Evolutionary conservation across 2,797 vertebrate genomes (phyloP).

Genomic region (Phoeniculus purpureus): DNA sequence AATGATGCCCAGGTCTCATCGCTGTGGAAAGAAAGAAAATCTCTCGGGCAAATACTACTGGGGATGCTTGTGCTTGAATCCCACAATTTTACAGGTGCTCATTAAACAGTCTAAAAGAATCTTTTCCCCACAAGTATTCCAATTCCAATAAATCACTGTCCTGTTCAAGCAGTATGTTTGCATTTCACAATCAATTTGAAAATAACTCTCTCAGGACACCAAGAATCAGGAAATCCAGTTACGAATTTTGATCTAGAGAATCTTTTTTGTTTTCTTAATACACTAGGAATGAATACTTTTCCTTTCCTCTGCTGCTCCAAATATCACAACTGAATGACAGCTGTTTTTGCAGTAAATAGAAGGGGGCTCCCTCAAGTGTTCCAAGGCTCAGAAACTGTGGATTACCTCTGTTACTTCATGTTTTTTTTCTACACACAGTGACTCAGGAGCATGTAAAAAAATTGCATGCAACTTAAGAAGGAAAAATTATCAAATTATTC

Average conservation of each 20-base stretch:
- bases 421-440: not conserved
- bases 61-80: not conserved
- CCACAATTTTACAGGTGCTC: constrained; percentile 15
- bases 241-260: not conserved
- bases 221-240: not conserved
- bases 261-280: not conserved
- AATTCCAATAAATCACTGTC: constrained; percentile 53
- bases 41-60: not conserved
- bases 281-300: not conserved
- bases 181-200: constrained; percentile 30
- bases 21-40: not conserved
- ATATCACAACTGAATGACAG: not conserved
- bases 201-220: constrained; percentile 33
- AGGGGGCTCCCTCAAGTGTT: not conserved
- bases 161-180: constrained; percentile 3
- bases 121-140: not conserved
- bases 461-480: not conserved
- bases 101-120: not conserved
- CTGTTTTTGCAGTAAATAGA: not conserved
- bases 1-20: not conserved
- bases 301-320: not conserved
- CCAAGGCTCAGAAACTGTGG: not conserved
- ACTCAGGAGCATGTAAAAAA: not conserved
- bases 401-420: not conserved
- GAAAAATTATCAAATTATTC: not conserved